phyloP scores from a whole-genome alignment of 1,140 invertebrate genomes.

The Matsumurasca onukii region DNA sequence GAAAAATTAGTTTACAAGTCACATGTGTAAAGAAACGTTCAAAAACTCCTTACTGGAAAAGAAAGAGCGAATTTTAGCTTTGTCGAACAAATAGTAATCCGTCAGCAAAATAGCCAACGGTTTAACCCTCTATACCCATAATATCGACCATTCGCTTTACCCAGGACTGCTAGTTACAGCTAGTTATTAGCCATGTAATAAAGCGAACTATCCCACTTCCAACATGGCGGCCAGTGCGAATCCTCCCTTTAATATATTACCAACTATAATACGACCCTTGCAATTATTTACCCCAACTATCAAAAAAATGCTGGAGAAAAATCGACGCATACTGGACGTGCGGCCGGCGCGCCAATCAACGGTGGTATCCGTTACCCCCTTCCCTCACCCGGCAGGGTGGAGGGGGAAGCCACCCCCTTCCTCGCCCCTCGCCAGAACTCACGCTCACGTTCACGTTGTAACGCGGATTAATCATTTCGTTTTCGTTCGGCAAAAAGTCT shows the following conservation, averaged over 20 bases:
- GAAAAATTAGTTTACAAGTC: too few relatives aligned
- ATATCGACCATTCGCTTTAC: too few relatives aligned
- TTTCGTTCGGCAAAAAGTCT: slow-evolving; percentile 22
- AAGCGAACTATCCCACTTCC: too few relatives aligned
- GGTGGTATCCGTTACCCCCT: slow-evolving; percentile 13
- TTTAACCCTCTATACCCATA: too few relatives aligned
- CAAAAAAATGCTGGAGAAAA: slow-evolving; percentile 22
- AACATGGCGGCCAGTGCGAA: slow-evolving; percentile 27
- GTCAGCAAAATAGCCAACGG: too few relatives aligned
- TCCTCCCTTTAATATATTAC: slow-evolving; percentile 31
- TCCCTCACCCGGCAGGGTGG: slow-evolving; percentile 4
- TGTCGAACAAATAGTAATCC: too few relatives aligned
- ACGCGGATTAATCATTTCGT: slow-evolving; percentile 32
- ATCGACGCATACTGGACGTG: slow-evolving; percentile 27
- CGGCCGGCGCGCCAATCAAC: slow-evolving; percentile 11
- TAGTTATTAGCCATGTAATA: too few relatives aligned
- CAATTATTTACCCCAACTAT: slow-evolving; percentile 31
- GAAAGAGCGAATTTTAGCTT: too few relatives aligned
- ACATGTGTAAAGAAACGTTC: too few relatives aligned
- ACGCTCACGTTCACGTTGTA: not conserved
- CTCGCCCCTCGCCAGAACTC: slow-evolving; percentile 1
- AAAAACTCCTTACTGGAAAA: too few relatives aligned
- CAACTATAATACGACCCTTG: slow-evolving; percentile 21
- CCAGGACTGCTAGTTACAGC: too few relatives aligned
- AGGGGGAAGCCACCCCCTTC: slow-evolving; percentile 11